Base-by-base conservation (phyloP, 2,113 vertebrate species). In the Gobio gobio region DNA sequence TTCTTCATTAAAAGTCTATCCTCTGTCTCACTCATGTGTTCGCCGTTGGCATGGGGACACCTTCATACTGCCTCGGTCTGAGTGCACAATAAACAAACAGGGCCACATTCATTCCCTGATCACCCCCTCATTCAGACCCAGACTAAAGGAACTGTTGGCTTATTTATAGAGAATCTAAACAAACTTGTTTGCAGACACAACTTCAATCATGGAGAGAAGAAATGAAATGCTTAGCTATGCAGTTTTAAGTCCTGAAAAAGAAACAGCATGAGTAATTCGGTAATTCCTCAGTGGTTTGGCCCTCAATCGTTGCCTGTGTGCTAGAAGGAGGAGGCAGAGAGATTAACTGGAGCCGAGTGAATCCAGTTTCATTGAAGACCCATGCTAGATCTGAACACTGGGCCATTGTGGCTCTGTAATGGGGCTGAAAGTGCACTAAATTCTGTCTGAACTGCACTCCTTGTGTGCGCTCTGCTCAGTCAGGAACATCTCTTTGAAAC, bases 11-110 rank as follows among this genome's bases (percentile, higher is more conserved):
- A 87, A 68, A 87, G 79, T 85, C 72, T 47, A 33, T 75, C 76
- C 83, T 89, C 85, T 82, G 54, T 56, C 89, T 87, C 58, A 47
- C 68, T 74, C n/a, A 20, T 68, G 58, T 54, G 33, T 29, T 77
- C 58, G 64, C 40, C 18, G 79, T 89, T 89, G 88, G 87, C 90
- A 89, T 89, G 90, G 89, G 83, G 85, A 90, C 85, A 63, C 51
- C 86, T 87, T 81, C 47, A 81, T 83, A 88, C 84, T 61, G 51
- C 47, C 56, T 86, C 56, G 16, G 54, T 9, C 54, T 56, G 54
- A 56, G 54, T 9, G 84, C 83, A 88, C 86, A 87, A 87, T 88
- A 89, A 89, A 87, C 84, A 88, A 85, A 88, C 70, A 82, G 84
- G 59, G 77, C 83, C 36, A 75, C 78, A 72, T 66, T 70, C 59